Base-by-base conservation (phyloP, 2,113 vertebrate genomes). In the Petroica traversi region DNA sequence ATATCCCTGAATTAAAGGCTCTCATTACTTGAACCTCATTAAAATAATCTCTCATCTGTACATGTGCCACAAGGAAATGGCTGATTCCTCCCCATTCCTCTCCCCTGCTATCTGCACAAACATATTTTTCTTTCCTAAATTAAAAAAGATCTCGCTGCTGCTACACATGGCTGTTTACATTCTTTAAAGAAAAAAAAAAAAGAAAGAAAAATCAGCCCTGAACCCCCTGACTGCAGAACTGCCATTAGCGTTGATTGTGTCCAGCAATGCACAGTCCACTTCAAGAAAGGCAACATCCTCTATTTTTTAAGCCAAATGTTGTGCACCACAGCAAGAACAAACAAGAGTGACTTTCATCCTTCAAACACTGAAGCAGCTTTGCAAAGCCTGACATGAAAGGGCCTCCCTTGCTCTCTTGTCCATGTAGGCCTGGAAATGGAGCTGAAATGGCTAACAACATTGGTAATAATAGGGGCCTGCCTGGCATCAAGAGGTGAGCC, bases 391-490 rank as follows among this genome's bases (percentile, higher is more conserved):
- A 99, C 98, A 98, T 99, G 98, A 99, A 99, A 99, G 98, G 92
- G 91, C 96, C 97, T 94, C 62, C 98, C 97, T 97, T 98, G 95
- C 96, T 93, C 94, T 97, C 97, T 98, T 97, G 88, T 98, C 98
- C 98, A 97, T 95, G 75, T 90, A 98, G 97, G 98, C 97, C 95
- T 96, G 97, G 97, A 99, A 99, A 99, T 98, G 98, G 98, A 98
- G 97, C 93, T 89, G 96, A 97, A 98, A 98, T 96, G 93, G 96
- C 98, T 98, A 96, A 97, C 98, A 98, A 98, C 95, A 97, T 98
- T 97, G 97, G 98, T 98, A 98, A 99, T 99, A 99, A 99, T 98
- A 98, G 98, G 98, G 98, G 97, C 97, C 98, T 97, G 97, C 98
- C 98, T 96, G 96, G 98, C 98, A 98, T 99, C 98, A 99, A 99